Evolutionary conservation across 2,888 invertebrate genomes (phyloP).

Genomic region (Anorthoa munda): DNA sequence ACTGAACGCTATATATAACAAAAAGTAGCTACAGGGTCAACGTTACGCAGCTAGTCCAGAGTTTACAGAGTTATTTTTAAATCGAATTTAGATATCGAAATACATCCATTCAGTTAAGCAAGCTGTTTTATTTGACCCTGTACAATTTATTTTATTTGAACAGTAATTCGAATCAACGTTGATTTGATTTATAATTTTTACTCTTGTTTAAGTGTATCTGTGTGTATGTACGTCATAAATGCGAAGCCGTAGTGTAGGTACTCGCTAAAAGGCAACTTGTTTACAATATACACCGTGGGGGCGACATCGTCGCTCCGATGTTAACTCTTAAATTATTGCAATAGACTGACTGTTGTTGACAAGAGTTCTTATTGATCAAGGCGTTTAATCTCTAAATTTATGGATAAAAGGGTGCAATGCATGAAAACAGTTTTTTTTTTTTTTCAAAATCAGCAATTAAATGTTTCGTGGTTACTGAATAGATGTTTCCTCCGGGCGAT

Average conservation of each 20-base stretch:
- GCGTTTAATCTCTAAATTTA: background rate
- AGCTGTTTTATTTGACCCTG: no score
- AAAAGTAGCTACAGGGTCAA: no score
- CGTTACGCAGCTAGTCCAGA: no score
- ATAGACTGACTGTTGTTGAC: constrained; percentile 36
- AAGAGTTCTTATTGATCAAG: background rate
- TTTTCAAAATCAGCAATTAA: background rate
- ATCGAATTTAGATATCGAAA: no score
- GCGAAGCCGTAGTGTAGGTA: constrained; percentile 75
- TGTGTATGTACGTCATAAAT: constrained; percentile 53
- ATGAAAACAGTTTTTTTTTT: background rate
- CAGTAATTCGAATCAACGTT: background rate
- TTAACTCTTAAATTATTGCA: constrained; percentile 48
- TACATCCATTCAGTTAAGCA: no score
- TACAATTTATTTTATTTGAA: background rate
- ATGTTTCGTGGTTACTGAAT: background rate
- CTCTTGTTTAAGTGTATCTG: constrained; percentile 12
- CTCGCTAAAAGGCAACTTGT: constrained; percentile 82
- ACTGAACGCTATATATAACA: no score
- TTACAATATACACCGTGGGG: constrained; percentile 64
- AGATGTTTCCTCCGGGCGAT: background rate
- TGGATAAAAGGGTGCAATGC: background rate
- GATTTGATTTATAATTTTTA: background rate
- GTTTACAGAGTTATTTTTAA: no score
- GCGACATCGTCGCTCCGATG: constrained; percentile 41